Evolutionary conservation across 2,797 vertebrate species (phyloP), one percentile per base, ranked within the genome.

Genomic region (Lagorchestes hirsutus): DNA sequence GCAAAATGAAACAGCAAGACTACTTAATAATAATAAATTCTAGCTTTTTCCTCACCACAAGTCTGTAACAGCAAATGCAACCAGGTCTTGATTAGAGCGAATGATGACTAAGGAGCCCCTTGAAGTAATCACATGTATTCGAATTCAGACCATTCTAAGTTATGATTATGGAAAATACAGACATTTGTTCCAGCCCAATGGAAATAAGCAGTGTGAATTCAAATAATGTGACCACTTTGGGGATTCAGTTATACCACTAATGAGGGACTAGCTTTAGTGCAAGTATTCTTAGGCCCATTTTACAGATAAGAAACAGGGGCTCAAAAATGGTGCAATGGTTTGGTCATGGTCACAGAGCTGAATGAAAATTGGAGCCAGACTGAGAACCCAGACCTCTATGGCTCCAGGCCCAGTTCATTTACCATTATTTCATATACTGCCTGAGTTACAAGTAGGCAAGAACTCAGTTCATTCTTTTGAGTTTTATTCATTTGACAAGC

Each of bases 401-500:
- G 22, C 13, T 87, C 74, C 10, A 50, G 40, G 9, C 22, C 24
- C 40, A 50, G 8, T 87, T 46, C 40, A 50, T 87, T 50, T 46
- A 87, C 6, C 40, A 87, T 46, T 27, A 50, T 87, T 10, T 87
- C 24, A 87, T 87, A 24, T 0, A 22, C 8, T 24, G 59, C 50
- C 74, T 3, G 74, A 12, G 27, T 34, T 0, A 0, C 22, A 22
- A 29, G 40, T 6, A 56, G 87, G 16, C 40, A 34, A 55, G 91
- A 3, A 0, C 0, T 0, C 14, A 5, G 0, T 3, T 57, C n/a
- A 0, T 59, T 54, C 57, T n/a, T 90, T 87, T 2, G 0, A 1
- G 0, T 0, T 24, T 46, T 1, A n/a, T 27, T 54, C 54, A 2
- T 52, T 55, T 10, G 2, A 22, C 29, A 40, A 4, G 27, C 10